Evolutionary conservation across 2,888 invertebrate genomes (phyloP), one percentile per base, ranked within the genome.

Genomic region (Deilephila elpenor): DNA sequence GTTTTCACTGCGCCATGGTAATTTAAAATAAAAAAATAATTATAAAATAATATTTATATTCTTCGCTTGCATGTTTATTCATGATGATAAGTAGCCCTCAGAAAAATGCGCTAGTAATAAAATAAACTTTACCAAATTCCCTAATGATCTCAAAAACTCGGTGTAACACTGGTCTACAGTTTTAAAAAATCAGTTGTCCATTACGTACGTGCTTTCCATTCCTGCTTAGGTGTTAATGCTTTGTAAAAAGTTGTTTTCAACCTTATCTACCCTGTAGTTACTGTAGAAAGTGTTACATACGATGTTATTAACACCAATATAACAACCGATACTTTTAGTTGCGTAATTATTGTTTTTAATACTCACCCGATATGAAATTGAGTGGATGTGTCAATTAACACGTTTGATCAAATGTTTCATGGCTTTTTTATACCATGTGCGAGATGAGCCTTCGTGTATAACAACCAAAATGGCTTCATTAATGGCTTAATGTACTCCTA

Each of bases 231-330:
- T 75, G 74, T 70, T 72, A 78, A 78, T 80, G 77, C 76, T 79
- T 80, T 79, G 79, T 83, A 84, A 83, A 80, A 80, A 84, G 83
- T 78, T 79, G 83, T 86, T 86, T 81, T 75, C 77, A 74, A 75
- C 78, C 77, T 87, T 88, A 85, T 84, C 73, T 80, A 80, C 56
- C 44, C n/a, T 84, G 86, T 80, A 83, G 84, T 84, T 86, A 85
- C 83, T 80, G 82, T 83, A 83, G 84, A 86, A 88, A 86, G 86
- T 84, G 84, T 84, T 79, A 80, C 84, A 81, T 88, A 86, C 87
- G 88, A 86, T 86, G 87, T 87, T 88, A 89, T 86, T 86, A 84
- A 78, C 75, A 73, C 80, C 77, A 77, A 76, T 83, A 80, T 80
- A 83, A 85, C 82, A 82, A 79, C 76, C 79, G 85, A 86, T 86